Percentiles rank a stretch among this genome's conserved stretches.
These are phyloP conservation scores for Meta bourneti DNA, from an alignment of 2,888 invertebrate genomes.

Conservation along the genomic window DNA sequence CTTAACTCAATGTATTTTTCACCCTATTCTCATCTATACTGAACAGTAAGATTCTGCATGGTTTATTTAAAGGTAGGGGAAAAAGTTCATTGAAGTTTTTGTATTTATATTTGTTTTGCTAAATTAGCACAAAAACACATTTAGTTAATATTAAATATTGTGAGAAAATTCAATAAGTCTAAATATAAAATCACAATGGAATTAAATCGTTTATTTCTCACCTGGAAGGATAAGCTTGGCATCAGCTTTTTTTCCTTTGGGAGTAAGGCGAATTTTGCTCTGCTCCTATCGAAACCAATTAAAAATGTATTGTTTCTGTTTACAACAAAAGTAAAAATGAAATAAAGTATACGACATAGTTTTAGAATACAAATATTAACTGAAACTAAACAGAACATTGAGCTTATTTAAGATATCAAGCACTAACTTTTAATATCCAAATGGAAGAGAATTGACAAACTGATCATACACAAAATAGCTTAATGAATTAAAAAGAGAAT, in stretches of 20 bases:
- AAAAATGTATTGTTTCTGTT: background rate
- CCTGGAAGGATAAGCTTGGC: slow-evolving; percentile 84
- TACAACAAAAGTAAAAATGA: background rate
- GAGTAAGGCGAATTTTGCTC: slow-evolving; percentile 83
- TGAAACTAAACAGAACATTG: background rate
- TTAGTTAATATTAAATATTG: no score
- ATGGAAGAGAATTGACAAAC: background rate
- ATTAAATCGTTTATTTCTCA: background rate
- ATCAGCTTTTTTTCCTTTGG: slow-evolving; percentile 85
- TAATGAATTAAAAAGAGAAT: background rate
- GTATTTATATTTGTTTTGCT: no score
- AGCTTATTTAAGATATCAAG: background rate
- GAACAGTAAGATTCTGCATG: no score
- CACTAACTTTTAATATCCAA: background rate
- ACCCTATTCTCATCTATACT: no score
- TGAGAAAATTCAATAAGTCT: no score
- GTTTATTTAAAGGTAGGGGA: no score
- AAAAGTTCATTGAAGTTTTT: no score
- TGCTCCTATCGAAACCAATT: slow-evolving; percentile 79
- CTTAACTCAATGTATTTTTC: no score
- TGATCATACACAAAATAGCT: background rate
- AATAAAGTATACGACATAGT: background rate
- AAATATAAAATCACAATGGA: no score
- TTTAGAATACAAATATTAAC: background rate
- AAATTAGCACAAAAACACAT: no score